Conservation (phyloP, 1,140 invertebrate species). For the Anastrepha obliqua region DNA sequence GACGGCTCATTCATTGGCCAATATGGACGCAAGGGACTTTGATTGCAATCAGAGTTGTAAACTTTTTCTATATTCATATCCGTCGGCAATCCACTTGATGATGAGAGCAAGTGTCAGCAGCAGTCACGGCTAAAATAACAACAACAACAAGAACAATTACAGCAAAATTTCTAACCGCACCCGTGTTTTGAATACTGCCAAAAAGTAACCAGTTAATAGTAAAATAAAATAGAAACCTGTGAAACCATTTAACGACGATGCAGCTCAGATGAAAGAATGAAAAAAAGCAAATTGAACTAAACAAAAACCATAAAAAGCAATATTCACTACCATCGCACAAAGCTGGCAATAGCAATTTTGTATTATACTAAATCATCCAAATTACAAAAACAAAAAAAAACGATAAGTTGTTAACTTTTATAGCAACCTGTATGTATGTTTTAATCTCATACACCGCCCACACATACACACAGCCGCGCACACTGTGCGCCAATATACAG, state of each 20-base stretch:
- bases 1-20: conserved; percentile 99
- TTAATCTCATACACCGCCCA: neutral
- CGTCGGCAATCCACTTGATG: neutral
- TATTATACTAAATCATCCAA: neutral
- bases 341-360: neutral
- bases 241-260: conserved; percentile 12
- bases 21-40: conserved; percentile 87
- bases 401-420: neutral
- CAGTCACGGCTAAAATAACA: neutral
- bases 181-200: conserved; percentile 28
- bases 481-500: neutral
- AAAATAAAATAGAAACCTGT: neutral
- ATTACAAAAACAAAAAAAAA: conserved; percentile 6
- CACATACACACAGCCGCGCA: neutral
- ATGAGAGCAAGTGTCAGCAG: neutral
- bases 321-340: neutral
- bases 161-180: neutral
- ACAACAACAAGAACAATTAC: neutral
- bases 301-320: too few relatives aligned
- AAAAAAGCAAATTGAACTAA: too few relatives aligned
- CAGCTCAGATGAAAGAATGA: neutral
- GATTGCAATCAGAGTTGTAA: conserved; percentile 60
- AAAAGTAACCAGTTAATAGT: neutral
- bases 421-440: neutral
- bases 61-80: neutral